phyloP scores from a whole-genome alignment of 2,113 vertebrate species.

The Onychostruthus taczanowskii region DNA sequence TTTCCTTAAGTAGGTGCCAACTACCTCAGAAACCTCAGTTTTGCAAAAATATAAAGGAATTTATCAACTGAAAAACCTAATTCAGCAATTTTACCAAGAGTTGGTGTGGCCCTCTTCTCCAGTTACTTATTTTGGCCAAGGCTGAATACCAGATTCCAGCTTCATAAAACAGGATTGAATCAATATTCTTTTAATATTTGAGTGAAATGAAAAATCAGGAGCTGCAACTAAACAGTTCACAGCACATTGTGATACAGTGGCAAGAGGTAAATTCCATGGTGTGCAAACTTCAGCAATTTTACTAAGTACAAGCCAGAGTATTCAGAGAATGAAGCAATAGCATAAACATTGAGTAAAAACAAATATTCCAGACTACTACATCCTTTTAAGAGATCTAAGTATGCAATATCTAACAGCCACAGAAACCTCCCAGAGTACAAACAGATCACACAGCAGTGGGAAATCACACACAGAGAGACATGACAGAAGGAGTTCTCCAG shows the following conservation, averaged over 20 bases:
- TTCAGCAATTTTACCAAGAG: not conserved
- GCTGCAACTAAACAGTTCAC: not conserved
- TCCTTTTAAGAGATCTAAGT: not conserved
- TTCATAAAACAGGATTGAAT: not conserved
- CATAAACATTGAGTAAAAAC: not conserved
- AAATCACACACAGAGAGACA: not conserved
- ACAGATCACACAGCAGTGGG: not conserved
- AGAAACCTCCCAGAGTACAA: not conserved
- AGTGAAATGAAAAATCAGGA: not conserved
- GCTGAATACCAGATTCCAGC: not conserved
- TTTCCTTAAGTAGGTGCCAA: not conserved
- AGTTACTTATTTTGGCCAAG: not conserved
- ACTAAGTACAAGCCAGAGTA: not conserved
- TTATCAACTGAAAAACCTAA: not conserved
- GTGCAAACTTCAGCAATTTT: not conserved
- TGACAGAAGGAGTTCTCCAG: not conserved
- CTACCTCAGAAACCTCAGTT: not conserved
- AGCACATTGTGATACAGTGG: accelerated
- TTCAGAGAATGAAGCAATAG: not conserved
- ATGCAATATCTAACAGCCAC: not conserved
- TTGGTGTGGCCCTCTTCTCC: not conserved
- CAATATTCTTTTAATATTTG: not conserved
- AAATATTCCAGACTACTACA: not conserved
- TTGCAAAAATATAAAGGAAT: not conserved
- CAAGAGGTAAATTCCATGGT: not conserved